phyloP scores from a whole-genome alignment of 2,888 invertebrate genomes.

The Cremastinae sp. region DNA sequence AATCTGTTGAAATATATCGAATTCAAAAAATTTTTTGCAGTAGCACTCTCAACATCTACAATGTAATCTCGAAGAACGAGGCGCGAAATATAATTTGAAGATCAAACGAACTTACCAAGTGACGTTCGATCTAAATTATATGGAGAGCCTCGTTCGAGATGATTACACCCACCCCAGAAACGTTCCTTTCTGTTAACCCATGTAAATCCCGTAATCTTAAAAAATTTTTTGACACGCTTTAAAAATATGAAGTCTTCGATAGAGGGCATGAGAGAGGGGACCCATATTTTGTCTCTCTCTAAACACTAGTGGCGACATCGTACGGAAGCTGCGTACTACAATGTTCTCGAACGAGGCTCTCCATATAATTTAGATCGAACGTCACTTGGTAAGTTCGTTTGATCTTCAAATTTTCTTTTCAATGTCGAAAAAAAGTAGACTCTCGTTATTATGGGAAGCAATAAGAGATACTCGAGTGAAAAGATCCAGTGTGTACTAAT shows the following conservation, averaged over 20 bases:
- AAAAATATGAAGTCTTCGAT: constrained; percentile 23
- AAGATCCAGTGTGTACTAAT: neutral
- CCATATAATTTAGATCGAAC: too few species aligned
- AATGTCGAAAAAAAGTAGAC: neutral
- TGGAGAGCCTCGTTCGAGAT: too few species aligned
- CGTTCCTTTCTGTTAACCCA: constrained; percentile 37
- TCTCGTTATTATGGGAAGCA: neutral
- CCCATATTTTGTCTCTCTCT: constrained; percentile 23
- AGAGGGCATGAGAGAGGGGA: too few species aligned
- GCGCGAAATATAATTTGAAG: constrained; percentile 40
- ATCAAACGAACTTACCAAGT: constrained; percentile 41
- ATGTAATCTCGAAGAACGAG: constrained; percentile 48
- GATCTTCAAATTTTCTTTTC: constrained; percentile 1
- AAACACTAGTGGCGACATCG: constrained; percentile 35
- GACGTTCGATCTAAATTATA: too few species aligned
- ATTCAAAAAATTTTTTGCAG: constrained; percentile 5
- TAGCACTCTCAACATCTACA: constrained; percentile 46
- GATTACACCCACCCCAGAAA: constrained; percentile 38
- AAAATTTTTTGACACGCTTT: constrained; percentile 27
- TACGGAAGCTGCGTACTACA: constrained; percentile 34
- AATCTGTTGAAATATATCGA: too few species aligned
- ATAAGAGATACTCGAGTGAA: neutral
- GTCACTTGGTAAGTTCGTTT: constrained; percentile 20
- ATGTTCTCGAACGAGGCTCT: too few species aligned
- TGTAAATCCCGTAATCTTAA: neutral